phyloP scores from a whole-genome alignment of 2,113 vertebrate genomes.

The Hippopotamus amphibius region DNA sequence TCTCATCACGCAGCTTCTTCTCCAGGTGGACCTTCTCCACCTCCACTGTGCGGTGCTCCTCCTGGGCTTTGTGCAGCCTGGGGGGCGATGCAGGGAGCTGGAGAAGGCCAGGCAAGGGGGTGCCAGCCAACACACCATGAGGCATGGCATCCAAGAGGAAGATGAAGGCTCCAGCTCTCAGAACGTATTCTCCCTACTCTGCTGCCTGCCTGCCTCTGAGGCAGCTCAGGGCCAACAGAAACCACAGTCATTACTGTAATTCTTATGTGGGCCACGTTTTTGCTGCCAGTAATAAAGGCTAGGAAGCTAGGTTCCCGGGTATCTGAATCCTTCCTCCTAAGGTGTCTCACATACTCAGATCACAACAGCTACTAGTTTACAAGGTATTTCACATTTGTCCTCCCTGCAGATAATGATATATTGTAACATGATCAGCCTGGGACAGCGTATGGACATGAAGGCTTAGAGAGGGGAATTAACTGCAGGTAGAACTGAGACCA shows the following conservation, averaged over 20 bases:
- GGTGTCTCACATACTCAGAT: conserved; percentile 22
- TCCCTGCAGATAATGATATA: background rate
- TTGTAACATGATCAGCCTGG: background rate
- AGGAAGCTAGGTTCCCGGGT: background rate
- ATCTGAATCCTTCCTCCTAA: conserved; percentile 43
- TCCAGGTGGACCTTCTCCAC: conserved; percentile 98
- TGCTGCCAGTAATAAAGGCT: conserved; percentile 28
- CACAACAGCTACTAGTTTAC: conserved; percentile 30
- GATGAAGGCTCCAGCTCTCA: conserved; percentile 9
- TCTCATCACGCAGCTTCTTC: conserved; percentile 97
- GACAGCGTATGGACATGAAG: background rate
- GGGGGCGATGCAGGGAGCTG: background rate
- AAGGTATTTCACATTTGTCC: conserved; percentile 24
- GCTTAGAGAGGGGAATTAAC: conserved; percentile 5
- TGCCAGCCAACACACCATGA: background rate
- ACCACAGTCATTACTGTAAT: background rate
- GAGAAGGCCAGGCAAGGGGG: background rate
- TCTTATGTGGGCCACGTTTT: background rate
- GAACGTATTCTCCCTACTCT: conserved; percentile 26
- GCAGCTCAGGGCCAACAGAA: conserved; percentile 36
- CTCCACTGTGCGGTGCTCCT: conserved; percentile 97
- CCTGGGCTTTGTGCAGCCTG: conserved; percentile 98
- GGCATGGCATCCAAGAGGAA: conserved; percentile 22
- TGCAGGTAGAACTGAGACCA: background rate
- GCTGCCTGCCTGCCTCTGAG: background rate